Evolutionary conservation across 2,113 vertebrate genomes (phyloP).

Genomic region (Pollachius pollachius): DNA sequence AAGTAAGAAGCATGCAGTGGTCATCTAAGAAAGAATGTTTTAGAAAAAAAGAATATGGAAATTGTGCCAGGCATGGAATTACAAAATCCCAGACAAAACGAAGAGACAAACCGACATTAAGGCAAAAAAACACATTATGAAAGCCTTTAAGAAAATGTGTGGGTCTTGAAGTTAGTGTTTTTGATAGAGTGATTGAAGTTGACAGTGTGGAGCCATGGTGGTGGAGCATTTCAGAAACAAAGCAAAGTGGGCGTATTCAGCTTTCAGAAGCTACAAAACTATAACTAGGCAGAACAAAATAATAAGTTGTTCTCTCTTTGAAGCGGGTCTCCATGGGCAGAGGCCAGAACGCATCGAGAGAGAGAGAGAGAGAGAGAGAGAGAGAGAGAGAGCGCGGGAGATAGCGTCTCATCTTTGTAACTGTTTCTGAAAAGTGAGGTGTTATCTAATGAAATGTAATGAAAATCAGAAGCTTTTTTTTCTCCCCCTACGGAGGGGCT

Average conservation of each 20-base stretch:
- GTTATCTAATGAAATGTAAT: slow-evolving; percentile 67
- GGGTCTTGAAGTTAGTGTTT: slow-evolving; percentile 8
- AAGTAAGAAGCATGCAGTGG: too few relatives aligned
- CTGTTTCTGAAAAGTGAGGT: slow-evolving; percentile 46
- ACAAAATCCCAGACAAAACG: too few relatives aligned
- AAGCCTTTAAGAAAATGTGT: too few relatives aligned
- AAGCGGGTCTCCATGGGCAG: slow-evolving; percentile 39
- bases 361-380: not conserved
- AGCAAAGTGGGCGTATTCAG: not conserved
- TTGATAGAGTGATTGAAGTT: not conserved
- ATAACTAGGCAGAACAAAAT: not conserved
- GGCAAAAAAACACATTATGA: too few relatives aligned
- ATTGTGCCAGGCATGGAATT: too few relatives aligned
- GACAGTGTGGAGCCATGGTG: too few relatives aligned
- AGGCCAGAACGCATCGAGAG: slow-evolving; percentile 29
- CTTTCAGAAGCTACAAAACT: not conserved
- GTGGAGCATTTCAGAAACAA: too few relatives aligned
- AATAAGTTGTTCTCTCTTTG: slow-evolving; percentile 11
- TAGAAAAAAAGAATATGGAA: too few relatives aligned
- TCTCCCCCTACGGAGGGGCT: slow-evolving; percentile 44
- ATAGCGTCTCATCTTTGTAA: slow-evolving; percentile 53
- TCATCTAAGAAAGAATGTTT: too few relatives aligned
- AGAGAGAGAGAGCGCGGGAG: slow-evolving; percentile 41
- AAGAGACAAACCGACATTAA: too few relatives aligned
- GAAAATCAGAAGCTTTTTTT: slow-evolving; percentile 60